phyloP scores from a whole-genome alignment of 2,797 vertebrate genomes.

The Poeciliopsis infans region DNA sequence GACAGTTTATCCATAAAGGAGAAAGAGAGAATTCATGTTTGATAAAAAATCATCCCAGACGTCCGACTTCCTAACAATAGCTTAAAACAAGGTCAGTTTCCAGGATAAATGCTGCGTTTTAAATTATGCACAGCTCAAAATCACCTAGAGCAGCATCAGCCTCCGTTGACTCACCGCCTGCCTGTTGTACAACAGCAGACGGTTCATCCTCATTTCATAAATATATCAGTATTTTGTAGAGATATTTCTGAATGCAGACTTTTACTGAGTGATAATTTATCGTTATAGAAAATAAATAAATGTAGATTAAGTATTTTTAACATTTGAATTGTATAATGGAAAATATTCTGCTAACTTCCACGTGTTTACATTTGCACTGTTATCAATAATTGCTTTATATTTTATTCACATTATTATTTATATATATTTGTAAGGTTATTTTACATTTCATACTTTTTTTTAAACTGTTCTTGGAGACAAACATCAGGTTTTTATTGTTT shows the following conservation, averaged over 20 bases:
- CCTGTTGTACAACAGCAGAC: neutral
- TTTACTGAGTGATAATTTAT: neutral
- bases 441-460: no score
- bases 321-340: no score
- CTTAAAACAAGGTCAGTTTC: neutral
- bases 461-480: no score
- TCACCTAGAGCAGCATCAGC: neutral
- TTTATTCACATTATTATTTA: no score
- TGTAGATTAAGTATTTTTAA: no score
- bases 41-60: neutral
- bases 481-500: no score
- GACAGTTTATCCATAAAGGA: neutral
- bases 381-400: no score
- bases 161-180: neutral
- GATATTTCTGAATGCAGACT: neutral
- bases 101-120: neutral
- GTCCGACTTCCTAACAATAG: neutral
- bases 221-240: neutral
- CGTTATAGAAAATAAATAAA: no score
- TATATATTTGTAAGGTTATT: no score
- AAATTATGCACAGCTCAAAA: neutral
- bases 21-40: neutral
- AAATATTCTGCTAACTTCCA: no score
- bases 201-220: neutral
- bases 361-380: no score